Evolutionary conservation across 2,113 vertebrate genomes (phyloP), one percentile per base, ranked within the genome.

Genomic region (Panthera leo): DNA sequence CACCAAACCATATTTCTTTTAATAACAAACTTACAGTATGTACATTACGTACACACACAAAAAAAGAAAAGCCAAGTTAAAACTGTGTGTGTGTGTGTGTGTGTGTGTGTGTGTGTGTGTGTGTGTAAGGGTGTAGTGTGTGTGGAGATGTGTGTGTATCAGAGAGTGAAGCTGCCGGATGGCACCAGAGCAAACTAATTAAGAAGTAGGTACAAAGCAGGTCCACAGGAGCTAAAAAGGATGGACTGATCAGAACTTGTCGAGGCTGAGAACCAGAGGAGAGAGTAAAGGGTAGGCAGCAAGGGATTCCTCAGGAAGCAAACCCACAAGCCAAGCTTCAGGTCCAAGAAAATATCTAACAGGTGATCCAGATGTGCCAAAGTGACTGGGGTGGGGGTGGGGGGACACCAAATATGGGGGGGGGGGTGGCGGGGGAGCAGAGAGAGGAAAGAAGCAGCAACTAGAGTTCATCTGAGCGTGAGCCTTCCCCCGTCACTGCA

Each of bases 141-240:
- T 67, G 12, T 5, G 25, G 25, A 6, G 11, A 65, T 95, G 95
- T 95, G 84, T 76, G 51, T 4, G 29, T 31, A 27, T 89, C 58
- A 95, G 96, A 98, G 98, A 98, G 98, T 97, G 97, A 98, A 99
- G 99, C 98, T 99, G 99, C 98, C 98, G 98, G 98, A 98, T 99
- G 98, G 99, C 98, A 98, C 98, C 99, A 98, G 97, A 98, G 98
- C 78, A 98, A 98, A 98, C 99, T 98, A 98, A 98, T 98, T 98
- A 98, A 98, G 98, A 98, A 99, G 98, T 98, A 98, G 98, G 98
- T 99, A 99, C 97, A 98, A 98, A 98, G 98, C 97, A 98, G 98
- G 98, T 98, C 98, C 98, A 98, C 98, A 97, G 98, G 98, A 98
- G 98, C 99, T 98, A 98, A 97, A 98, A 98, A 98, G 97, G 98